Evolutionary conservation across 2,797 vertebrate species (phyloP), one percentile per base, ranked within the genome.

Genomic region (Microctenopoma stevenorrisi): DNA sequence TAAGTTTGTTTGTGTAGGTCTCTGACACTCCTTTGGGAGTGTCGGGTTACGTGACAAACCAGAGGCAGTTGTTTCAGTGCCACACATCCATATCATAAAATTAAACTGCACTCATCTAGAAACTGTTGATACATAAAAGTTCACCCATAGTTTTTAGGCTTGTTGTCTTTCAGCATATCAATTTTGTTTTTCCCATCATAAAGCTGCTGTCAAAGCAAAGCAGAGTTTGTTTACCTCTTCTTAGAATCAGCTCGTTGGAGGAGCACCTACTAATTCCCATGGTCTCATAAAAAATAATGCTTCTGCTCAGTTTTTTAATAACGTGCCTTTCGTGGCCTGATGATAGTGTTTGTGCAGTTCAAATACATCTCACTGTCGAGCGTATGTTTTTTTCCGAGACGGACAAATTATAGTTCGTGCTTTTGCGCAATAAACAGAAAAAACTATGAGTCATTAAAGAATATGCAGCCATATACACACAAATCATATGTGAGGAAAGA

Each of bases 341-440:
- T 85, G 60, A 75, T 75, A 72, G 71, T 64, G 61, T 78, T 65
- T 65, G 68, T 73, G 48, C 0, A 5, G 43, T 74, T 76, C 52
- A 62, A 65, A 83, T 13, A 26, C 55, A 68, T 59, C 44, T 72
- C 37, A 63, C 62, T 75, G 74, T 82, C 74, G 52, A n/a, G 1
- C 64, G 40, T 18, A 59, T 18, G 6, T 79, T 76, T 83, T 79
- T 76, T 83, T 68, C 26, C 51, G 25, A 62, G 51, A 49, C 44
- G 50, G 54, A 33, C 63, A 85, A 88, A 88, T 84, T 86, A 77
- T 22, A 85, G 65, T 28, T 55, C 22, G 68, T 43, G 7, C 26
- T 51, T 65, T 55, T 69, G 65, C 62, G 35, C 70, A 81, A 35
- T 60, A 33, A 76, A 82, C 15, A 12, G 63, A 76, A 83, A 78